phyloP scores from a whole-genome alignment of 2,888 invertebrate species.

The Ypsolopha sequella region DNA sequence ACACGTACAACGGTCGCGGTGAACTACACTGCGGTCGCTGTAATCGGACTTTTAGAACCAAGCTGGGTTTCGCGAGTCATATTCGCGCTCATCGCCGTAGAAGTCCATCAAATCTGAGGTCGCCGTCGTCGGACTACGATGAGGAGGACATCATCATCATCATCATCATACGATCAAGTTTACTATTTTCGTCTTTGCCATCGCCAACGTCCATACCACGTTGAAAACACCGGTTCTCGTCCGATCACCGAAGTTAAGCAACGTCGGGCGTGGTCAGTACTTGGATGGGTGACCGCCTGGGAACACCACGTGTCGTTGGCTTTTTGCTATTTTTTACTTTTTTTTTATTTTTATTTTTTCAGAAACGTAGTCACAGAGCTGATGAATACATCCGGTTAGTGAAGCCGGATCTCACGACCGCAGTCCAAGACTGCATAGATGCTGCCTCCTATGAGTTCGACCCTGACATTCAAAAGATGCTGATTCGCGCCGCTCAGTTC shows the following conservation, averaged over 20 bases:
- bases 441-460: conserved; percentile 94
- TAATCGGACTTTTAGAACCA: too few relatives aligned
- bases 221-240: conserved; percentile 43
- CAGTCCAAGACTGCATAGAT: conserved; percentile 91
- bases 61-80: too few relatives aligned
- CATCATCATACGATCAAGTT: background rate
- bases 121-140: too few relatives aligned
- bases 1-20: too few relatives aligned
- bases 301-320: conserved; percentile 18
- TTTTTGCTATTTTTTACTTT: conserved; percentile 1
- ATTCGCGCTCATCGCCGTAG: too few relatives aligned
- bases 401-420: conserved; percentile 81
- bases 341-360: conserved; percentile 14
- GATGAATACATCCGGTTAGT: conserved; percentile 95
- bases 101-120: too few relatives aligned
- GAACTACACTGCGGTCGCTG: too few relatives aligned
- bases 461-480: conserved; percentile 87
- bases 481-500: conserved; percentile 93
- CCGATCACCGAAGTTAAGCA: conserved; percentile 45
- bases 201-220: conserved; percentile 47
- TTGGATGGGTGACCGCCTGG: conserved; percentile 21
- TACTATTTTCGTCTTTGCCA: background rate
- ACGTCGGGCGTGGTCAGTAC: conserved; percentile 30
- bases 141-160: too few relatives aligned
- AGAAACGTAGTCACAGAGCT: conserved; percentile 90